Base-by-base conservation (phyloP, 2,113 vertebrate species). In the Mormoops blainvillei region DNA sequence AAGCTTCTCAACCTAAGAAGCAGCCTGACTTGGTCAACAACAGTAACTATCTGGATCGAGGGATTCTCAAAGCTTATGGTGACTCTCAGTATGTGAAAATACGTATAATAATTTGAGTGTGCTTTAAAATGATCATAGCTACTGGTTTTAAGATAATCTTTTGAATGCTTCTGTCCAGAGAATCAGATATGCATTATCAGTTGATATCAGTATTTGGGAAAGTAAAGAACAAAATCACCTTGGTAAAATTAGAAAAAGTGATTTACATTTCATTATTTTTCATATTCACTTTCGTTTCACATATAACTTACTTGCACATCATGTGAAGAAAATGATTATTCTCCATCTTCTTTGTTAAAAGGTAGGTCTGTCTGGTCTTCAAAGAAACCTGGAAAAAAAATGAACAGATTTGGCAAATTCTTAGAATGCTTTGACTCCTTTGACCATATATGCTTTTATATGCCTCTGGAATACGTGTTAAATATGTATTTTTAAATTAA, bases 61-160 rank as follows among this genome's bases (percentile, higher is more conserved):
- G 99, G 96, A 99, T 99, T 96, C 99, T 99, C 92, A 99, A 99
- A 98, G 99, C 99, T 94, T 99, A 99, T 97, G 98, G 99, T 96
- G 99, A 99, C 97, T 99, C 99, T 20, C 99, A 99, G 99, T 99
- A 98, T 97, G 99, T 98, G 65, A 45, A 92, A 84, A 14, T 78
- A 52, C 24, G 5, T 78, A 0, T 61, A 45, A 63, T 90, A 84
- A 89, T 89, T 83, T 94, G 54, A 78, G 65, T 87, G 16, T 93
- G 26, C 56, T 90, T 89, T 81, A 87, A 61, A 9, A 41, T 50
- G 70, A 71, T 65, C 45, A n/a, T 56, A 88, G 86, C 74, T 68
- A 50, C 18, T 74, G 65, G 15, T 78, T 96, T 95, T 84, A 58
- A 95, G 9, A 68, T 91, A 58, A 61, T 82, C 24, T 91, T 87